phyloP scores from a whole-genome alignment of 2,113 vertebrate genomes.

The Planiliza haematocheilus region DNA sequence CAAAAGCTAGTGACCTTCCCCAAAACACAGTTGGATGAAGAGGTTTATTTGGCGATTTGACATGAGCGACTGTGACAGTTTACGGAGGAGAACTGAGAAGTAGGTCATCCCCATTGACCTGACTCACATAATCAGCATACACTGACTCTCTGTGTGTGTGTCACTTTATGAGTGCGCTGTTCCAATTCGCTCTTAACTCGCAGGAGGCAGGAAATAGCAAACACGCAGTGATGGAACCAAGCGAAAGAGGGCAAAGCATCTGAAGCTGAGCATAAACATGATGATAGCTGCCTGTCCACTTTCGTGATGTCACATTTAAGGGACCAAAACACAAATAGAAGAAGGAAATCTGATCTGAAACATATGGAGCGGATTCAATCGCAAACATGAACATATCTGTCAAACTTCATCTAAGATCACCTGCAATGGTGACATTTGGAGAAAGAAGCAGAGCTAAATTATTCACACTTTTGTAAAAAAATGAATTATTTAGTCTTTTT shows the following conservation, averaged over 20 bases:
- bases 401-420: neutral
- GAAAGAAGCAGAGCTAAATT: constrained; percentile 23
- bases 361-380: no score
- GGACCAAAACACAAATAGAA: neutral
- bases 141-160: constrained; percentile 43
- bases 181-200: constrained; percentile 49
- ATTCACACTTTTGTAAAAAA: constrained; percentile 44
- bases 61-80: constrained; percentile 81
- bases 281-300: constrained; percentile 7
- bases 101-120: constrained; percentile 83
- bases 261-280: constrained; percentile 29
- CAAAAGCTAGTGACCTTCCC: constrained; percentile 14
- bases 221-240: constrained; percentile 11
- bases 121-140: constrained; percentile 73
- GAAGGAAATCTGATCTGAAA: neutral
- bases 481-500: constrained; percentile 29
- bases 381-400: neutral
- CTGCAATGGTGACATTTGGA: neutral
- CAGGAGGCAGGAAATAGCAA: constrained; percentile 46
- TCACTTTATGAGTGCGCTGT: constrained; percentile 43
- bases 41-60: constrained; percentile 82
- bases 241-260: constrained; percentile 35
- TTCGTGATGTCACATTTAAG: neutral
- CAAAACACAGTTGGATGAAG: constrained; percentile 58
- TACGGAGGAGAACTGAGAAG: constrained; percentile 68